Evolutionary conservation across 1,140 invertebrate species (phyloP), one percentile per base, ranked within the genome.

Genomic region (Heliconius hermathena): DNA sequence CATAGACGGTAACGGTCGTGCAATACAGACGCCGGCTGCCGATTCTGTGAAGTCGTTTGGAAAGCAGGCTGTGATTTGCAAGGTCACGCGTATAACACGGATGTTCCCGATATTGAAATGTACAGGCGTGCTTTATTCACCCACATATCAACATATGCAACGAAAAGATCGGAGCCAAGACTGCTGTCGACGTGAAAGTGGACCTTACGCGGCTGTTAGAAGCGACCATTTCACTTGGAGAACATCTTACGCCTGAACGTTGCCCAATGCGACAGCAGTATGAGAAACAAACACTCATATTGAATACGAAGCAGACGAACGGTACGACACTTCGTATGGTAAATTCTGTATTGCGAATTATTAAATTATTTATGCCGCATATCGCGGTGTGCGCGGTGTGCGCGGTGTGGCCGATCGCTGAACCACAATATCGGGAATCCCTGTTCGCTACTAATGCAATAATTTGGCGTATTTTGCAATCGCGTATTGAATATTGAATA

Each of bases 301-400:
- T 90, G 93, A 94, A 94, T 94, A 94, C 92, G 87, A 92, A 94
- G 57, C 82, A 87, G 90, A 91, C 81, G 87, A 94, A 93, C 92
- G 93, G 92, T 93, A 93, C 91, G 90, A 89, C 88, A 91, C 86
- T 88, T 82, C 81, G 87, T 93, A 94, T 94, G 92, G 88, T 93
- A 94, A 93, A 94, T 94, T 93, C 91, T 89, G 93, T 93, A 93
- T 93, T 90, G 93, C 93, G 93, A 94, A 94, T 94, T 94, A 94
- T 94, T 94, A 94, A 94, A 94, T 94, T 93, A 94, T 94, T 93
- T 93, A 94, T 93, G 92, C 88, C 92, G 89, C 92, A 94, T 93
- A 93, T 91, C 91, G 87, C 88, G 88, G 90, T 88, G 88, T 87
- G 87, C 91, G 87, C 88, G 88, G 90, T 88, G 88, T 87, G 87